These are phyloP conservation scores for Synergus umbraculus DNA, from an alignment of 2,888 invertebrate genomes.

Conservation along the genomic window DNA sequence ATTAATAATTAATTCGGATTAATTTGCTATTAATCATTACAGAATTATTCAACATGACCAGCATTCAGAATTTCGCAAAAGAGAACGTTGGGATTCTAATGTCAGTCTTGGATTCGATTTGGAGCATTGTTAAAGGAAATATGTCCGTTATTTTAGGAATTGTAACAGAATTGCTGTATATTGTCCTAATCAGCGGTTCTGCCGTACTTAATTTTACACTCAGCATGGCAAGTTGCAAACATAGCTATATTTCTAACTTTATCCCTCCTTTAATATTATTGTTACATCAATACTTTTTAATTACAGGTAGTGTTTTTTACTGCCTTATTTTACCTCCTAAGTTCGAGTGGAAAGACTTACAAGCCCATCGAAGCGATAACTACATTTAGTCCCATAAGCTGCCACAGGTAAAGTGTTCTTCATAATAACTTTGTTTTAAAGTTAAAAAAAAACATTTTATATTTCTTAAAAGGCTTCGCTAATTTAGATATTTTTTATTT, in stretches of 20 bases:
- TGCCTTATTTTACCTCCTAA: conserved; percentile 95
- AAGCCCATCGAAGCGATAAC: conserved; percentile 95
- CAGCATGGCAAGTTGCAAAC: conserved; percentile 83
- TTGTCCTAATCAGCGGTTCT: conserved; percentile 93
- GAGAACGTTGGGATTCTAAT: conserved; percentile 94
- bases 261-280: not conserved
- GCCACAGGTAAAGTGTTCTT: conserved; percentile 77
- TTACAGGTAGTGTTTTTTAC: conserved; percentile 96
- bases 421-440: conserved; percentile 16
- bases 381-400: conserved; percentile 88
- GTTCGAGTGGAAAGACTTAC: conserved; percentile 90
- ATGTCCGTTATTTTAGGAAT: conserved; percentile 91
- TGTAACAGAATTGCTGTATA: conserved; percentile 90
- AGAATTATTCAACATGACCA: conserved; percentile 86
- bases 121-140: conserved; percentile 95
- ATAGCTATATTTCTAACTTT: not conserved
- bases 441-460: not conserved
- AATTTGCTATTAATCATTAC: conserved; percentile 59
- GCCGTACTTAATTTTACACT: conserved; percentile 92
- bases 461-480: conserved; percentile 26
- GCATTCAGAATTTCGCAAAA: conserved; percentile 89
- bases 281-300: not conserved
- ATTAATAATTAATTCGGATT: conserved; percentile 34
- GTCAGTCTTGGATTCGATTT: conserved; percentile 91
- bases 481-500: conserved; percentile 49